A percentile compares a stretch with the other conserved stretches of the same genome.
Conservation (phyloP, 2,113 vertebrate species). For the Eupsittula cactorum region DNA sequence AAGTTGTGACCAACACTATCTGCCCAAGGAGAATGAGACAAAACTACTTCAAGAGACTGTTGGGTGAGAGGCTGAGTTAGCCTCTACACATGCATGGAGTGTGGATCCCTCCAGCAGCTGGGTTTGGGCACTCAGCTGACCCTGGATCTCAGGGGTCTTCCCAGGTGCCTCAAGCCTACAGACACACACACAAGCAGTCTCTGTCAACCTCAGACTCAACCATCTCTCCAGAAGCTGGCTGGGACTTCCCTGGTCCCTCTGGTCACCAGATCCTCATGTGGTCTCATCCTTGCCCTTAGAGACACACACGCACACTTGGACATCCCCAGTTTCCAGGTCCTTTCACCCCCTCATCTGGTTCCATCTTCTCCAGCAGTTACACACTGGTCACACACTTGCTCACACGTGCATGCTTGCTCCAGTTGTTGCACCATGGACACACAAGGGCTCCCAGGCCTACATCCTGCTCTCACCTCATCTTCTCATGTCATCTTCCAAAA, state of each 20-base stretch:
- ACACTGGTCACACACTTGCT: neutral
- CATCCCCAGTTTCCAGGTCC: neutral
- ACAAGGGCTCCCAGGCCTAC: neutral
- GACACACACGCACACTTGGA: neutral
- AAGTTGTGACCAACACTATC: neutral
- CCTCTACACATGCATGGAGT: rapidly evolving
- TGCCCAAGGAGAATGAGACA: neutral
- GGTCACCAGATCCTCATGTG: neutral
- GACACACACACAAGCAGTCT: neutral
- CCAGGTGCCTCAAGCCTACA: neutral
- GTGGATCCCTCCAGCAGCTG: neutral
- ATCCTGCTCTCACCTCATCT: neutral
- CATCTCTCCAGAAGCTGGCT: neutral
- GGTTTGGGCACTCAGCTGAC: neutral
- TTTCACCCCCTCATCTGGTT: neutral
- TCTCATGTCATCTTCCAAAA: neutral
- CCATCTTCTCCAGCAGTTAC: neutral
- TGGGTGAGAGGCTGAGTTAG: neutral
- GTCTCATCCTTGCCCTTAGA: neutral
- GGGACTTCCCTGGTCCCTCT: neutral
- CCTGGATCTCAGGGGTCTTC: neutral
- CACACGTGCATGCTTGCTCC: neutral
- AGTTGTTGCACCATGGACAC: neutral
- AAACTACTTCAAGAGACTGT: neutral
- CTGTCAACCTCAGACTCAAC: neutral